Base-by-base conservation (phyloP, 2,113 vertebrate species). In the Pontoporia blainvillei region DNA sequence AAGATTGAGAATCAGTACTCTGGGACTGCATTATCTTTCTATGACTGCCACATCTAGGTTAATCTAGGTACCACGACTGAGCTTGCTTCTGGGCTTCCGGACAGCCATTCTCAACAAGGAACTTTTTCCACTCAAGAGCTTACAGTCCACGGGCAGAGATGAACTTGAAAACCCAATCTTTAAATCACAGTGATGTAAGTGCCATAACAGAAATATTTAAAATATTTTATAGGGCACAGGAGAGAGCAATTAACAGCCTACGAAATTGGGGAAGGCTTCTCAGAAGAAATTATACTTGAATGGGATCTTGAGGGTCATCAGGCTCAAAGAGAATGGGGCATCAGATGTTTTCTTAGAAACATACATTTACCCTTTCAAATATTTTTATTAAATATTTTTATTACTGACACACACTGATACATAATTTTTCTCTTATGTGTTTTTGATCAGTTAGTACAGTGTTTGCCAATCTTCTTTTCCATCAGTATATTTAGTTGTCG, bases 341-440 rank as follows among this genome's bases (percentile, higher is more conserved):
- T 69, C 57, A 76, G 71, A 78, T 31, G 20, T 75, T 93, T 85
- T 90, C 84, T 90, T 71, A 66, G 86, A 95, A 95, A 86, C 31
- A 64, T 54, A 72, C 14, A 14, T 15, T 86, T 18, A 81, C 8
- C 39, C 66, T 90, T 96, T 62, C 61, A 76, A 93, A 78, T 72
- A 90, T 39, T 69, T 57, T 93, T 73, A 59, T 81, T 90, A 93
- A 93, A 72, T 66, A 86, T 29, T 69, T 57, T 93, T 81, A 61
- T 82, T 93, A 90, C 15, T 36, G 15, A 75, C 27, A 90, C 41
- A 57, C 10, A 54, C 9, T 93, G 83, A 84, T 62, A 86, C 2
- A 4, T 14, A 72, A n/a, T 3, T 12, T 85, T 89, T 57, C 67
- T 62, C 54, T 71, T 64, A 36, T 6, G 15, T 72, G 39, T 66